Evolutionary conservation across 2,113 vertebrate species (phyloP), one percentile per base, ranked within the genome.

Genomic region (Psilopogon haemacephalus): DNA sequence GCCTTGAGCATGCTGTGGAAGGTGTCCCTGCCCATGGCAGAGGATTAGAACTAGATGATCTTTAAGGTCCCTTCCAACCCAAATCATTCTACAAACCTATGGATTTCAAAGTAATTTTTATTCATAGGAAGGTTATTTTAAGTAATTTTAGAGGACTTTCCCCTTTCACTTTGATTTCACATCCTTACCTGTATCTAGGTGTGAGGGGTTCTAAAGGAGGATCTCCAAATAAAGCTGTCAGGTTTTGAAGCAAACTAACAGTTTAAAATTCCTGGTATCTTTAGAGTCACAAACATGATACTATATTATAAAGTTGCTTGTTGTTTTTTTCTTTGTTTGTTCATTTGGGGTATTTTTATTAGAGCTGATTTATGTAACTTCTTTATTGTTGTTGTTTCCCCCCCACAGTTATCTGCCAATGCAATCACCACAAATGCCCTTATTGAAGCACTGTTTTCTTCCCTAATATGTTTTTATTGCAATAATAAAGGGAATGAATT

Each of bases 361-460:
- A 5, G 27, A 65, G 52, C 8, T 60, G 9, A 72, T 52, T 5
- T 16, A 62, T 23, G 15, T 27, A 55, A 32, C 15, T 48, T 48
- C 23, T 24, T 64, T 52, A 13, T 7, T 44, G 42, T 44, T 15
- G 0, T 2, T 44, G 9, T 52, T 55, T 27, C 2, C 6, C 15
- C 16, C 2, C 6, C 15, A 14, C 13, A 55, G 32, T 60, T 91
- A 42, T 27, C 23, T 60, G 37, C 9, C 35, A 64, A 17, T 15
- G 35, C 18, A 78, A 68, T n/a, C 38, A 80, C n/a, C 12, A 90
- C 19, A 81, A 80, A 64, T 11, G 38, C 60, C 44, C 30, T 88
- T 70, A 81, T 11, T 68, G 30, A 90, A 71, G 13, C 19, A 74
- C 15, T 32, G 4, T 59, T 79, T 72, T 24, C 63, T 62, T 86